A percentile compares a stretch with the other conserved stretches of the same genome.
Evolutionary conservation across 2,888 invertebrate species (phyloP).

Genomic region (Epinotia bilunana): DNA sequence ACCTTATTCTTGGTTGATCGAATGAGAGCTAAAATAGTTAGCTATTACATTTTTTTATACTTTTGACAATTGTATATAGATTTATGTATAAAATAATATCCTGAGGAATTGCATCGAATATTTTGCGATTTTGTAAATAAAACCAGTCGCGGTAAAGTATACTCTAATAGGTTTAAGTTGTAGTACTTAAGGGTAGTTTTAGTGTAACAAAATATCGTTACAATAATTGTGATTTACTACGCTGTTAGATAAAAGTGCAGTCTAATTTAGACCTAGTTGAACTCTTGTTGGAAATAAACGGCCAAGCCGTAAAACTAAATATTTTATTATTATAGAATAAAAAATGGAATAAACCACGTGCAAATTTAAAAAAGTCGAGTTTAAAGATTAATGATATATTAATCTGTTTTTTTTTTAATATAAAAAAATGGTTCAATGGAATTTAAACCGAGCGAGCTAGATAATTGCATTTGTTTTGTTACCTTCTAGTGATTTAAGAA

Average conservation of each 20-base stretch:
- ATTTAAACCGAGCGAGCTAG: too few species aligned
- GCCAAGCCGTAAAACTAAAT: conserved; percentile 24
- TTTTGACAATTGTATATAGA: neutral
- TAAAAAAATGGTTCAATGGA: too few species aligned
- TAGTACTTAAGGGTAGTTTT: conserved; percentile 31
- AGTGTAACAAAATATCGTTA: conserved; percentile 28
- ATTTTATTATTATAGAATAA: neutral
- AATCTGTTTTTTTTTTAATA: too few species aligned
- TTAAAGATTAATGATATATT: too few species aligned
- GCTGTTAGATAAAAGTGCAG: conserved; percentile 37
- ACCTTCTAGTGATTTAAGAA: too few species aligned
- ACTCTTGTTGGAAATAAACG: conserved; percentile 10
- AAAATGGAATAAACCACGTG: neutral
- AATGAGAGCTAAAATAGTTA: too few species aligned
- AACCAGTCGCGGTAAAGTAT: conserved; percentile 32
- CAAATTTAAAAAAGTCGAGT: neutral
- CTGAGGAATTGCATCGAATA: conserved; percentile 41
- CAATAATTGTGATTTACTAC: conserved; percentile 41
- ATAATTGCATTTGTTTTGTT: too few species aligned
- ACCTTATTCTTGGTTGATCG: too few species aligned
- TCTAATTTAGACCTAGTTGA: conserved; percentile 36
- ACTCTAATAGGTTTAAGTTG: conserved; percentile 32
- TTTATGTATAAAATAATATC: neutral
- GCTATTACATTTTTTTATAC: neutral
- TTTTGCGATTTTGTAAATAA: conserved; percentile 26